phyloP scores from a whole-genome alignment of 1,140 invertebrate genomes.

The Pollicipes pollicipes region DNA sequence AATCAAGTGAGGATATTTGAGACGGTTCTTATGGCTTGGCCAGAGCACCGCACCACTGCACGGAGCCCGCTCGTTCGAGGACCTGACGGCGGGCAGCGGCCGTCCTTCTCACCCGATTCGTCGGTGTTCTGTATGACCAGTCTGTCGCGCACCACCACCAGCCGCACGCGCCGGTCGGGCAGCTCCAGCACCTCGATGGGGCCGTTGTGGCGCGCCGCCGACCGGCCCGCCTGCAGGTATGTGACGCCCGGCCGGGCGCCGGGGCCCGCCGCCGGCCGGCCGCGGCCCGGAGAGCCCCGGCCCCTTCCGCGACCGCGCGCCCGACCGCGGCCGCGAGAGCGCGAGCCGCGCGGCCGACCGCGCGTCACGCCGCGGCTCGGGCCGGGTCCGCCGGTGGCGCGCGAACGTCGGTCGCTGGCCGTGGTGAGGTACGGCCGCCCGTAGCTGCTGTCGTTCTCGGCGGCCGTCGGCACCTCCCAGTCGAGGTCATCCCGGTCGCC shows the following conservation, averaged over 20 bases:
- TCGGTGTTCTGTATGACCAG: background rate
- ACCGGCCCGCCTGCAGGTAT: background rate
- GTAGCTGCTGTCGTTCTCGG: background rate
- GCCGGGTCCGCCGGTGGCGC: too few species aligned
- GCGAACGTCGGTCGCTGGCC: background rate
- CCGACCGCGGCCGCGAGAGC: too few species aligned
- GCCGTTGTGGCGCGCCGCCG: too few species aligned
- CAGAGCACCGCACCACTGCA: too few species aligned
- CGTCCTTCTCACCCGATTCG: background rate
- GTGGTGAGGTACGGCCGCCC: background rate
- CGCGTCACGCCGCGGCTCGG: too few species aligned
- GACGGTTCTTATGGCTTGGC: too few species aligned
- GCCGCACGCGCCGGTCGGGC: background rate
- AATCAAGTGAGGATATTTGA: too few species aligned
- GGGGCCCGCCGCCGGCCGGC: too few species aligned
- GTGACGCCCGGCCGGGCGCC: background rate
- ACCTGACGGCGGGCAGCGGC: too few species aligned
- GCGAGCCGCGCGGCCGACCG: too few species aligned
- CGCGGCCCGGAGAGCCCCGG: too few species aligned
- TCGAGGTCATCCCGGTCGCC: background rate
- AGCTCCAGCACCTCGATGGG: background rate
- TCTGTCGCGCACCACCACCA: background rate
- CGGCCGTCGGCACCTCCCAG: background rate
- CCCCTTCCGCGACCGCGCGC: background rate
- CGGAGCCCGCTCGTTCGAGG: too few species aligned